These are phyloP conservation scores for Knipowitschia caucasica DNA, from an alignment of 2,797 vertebrate species.

Conservation along the genomic window DNA sequence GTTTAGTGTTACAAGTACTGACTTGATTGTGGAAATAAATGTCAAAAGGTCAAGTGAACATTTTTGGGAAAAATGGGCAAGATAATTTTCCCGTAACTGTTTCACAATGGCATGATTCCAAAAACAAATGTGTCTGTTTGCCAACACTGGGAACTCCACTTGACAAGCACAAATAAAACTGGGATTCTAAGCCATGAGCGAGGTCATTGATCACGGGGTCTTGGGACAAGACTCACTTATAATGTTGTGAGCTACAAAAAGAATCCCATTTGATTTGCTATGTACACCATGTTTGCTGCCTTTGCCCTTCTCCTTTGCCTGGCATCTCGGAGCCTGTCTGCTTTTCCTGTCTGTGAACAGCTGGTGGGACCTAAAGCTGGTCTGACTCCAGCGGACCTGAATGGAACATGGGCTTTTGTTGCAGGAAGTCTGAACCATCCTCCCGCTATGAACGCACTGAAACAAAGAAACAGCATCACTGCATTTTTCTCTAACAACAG, in stretches of 20 bases:
- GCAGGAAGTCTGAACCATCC: constrained; percentile 46
- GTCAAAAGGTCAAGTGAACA: neutral
- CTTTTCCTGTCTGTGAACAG: constrained; percentile 39
- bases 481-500: constrained; percentile 41
- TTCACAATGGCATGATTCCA: neutral
- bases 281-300: constrained; percentile 23
- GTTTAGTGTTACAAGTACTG: neutral
- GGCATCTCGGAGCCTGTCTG: constrained; percentile 21
- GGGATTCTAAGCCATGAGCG: neutral
- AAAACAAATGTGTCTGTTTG: neutral
- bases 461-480: constrained; percentile 51
- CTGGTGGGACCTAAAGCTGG: constrained; percentile 30
- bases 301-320: constrained; percentile 18
- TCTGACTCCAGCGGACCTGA: constrained; percentile 9
- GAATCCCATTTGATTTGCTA: no score
- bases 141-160: constrained; percentile 12
- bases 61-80: neutral
- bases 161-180: constrained; percentile 28
- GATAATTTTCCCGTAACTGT: neutral
- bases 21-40: no score
- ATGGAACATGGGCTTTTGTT: constrained; percentile 48
- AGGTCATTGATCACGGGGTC: neutral
- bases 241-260: no score
- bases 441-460: constrained; percentile 35
- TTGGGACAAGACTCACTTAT: neutral